A percentile compares a stretch with the other conserved stretches of the same genome.
Evolutionary conservation across 1,140 invertebrate species (phyloP).

Genomic region (Anastatus disparis): DNA sequence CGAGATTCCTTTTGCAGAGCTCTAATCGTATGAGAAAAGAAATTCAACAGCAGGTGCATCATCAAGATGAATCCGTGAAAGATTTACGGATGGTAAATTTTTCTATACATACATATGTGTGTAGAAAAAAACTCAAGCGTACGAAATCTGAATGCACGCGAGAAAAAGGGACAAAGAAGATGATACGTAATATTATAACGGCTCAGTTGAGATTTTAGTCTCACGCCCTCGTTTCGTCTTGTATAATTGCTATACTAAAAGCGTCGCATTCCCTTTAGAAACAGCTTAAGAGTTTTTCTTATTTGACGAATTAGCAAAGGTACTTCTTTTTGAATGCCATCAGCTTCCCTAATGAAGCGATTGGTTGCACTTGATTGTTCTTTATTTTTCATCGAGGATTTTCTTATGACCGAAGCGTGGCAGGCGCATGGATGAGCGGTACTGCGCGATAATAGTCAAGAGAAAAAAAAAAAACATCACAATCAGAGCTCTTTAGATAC

Average conservation of each 20-base stretch:
- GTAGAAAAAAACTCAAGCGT: background rate
- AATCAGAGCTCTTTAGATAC: no score
- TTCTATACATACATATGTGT: background rate
- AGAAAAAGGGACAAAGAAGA: slow-evolving; percentile 4
- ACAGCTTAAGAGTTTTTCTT: slow-evolving; percentile 29
- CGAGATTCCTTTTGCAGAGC: no score
- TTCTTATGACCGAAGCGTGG: slow-evolving; percentile 13
- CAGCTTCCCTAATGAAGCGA: slow-evolving; percentile 25
- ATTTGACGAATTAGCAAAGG: slow-evolving; percentile 26
- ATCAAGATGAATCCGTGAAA: background rate
- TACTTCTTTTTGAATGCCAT: slow-evolving; percentile 16
- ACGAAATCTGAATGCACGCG: background rate
- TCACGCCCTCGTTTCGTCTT: slow-evolving; percentile 53
- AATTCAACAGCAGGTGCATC: background rate
- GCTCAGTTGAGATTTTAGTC: slow-evolving; percentile 46
- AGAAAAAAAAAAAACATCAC: no score
- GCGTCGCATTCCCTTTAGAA: slow-evolving; percentile 8
- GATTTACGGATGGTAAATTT: background rate
- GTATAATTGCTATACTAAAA: slow-evolving; percentile 1
- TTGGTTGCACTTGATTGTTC: slow-evolving; percentile 17
- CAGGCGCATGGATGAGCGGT: no score
- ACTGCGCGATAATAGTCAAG: no score
- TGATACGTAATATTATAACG: slow-evolving; percentile 52
- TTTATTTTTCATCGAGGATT: no score
- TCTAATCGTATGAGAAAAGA: background rate